Base-by-base conservation (phyloP, 2,888 invertebrate genomes). In the Papilio gigon region DNA sequence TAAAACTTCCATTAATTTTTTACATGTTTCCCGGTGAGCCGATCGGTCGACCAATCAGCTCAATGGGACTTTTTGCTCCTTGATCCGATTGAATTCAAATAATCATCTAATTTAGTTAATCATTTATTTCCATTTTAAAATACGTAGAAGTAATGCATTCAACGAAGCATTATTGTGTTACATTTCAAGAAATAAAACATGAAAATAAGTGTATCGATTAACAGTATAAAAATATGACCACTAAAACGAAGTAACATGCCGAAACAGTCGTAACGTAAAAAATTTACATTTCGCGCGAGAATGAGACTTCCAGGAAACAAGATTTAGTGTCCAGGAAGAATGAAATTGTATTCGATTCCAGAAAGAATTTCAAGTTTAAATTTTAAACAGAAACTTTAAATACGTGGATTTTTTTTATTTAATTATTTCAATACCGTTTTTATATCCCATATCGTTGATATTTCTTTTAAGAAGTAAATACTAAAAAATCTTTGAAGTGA, bases 181-280 rank as follows among this genome's bases (percentile, higher is more conserved):
- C n/a, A 40, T 40, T 40, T n/a, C n/a, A 22, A 50, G 5, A 50
- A 25, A 2, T 4, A 4, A 50, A 25, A 9, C 22, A 12, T 47
- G 11, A 47, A 47, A 50, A n/a, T n/a, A n/a, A 4, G 6, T 25
- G 14, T 25, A 50, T 50, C 14, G 50, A 14, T 27, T 50, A 6
- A 4, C 17, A 25, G 12, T 1, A 25, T 25, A 30, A 53, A 37
- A 47, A 47, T 53, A 30, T n/a, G n/a, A 53, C 6, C 25, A 56
- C 30, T 2, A 30, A 53, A 53, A 17, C 40, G 40, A 5, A 40
- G 2, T 40, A 53, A 64, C 30, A 56, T 40, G 53, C 53, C 53
- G 40, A 56, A 65, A 42, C 64, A 65, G 53, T 56, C 64, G 40
- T 65, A 30, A 40, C 56, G 64, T 65, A 53, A n/a, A 25, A 53